Evolutionary conservation across 53 echinoderm and acorn worm species (phyloP).

Genomic region (Hippasteria phrygiana): DNA sequence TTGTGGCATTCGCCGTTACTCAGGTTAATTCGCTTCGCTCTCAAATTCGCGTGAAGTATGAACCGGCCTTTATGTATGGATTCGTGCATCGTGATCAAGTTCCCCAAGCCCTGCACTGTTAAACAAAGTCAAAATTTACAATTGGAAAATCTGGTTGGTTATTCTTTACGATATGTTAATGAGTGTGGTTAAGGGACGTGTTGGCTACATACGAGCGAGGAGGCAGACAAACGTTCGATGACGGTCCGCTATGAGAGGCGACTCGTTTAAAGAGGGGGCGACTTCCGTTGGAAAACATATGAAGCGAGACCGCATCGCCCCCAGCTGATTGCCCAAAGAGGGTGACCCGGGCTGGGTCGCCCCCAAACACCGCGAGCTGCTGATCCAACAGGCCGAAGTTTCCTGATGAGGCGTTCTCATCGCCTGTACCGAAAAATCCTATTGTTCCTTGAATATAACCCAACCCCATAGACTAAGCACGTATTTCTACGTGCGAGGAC

Average conservation of each 20-base stretch:
- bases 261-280: slow-evolving; percentile 47
- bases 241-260: slow-evolving; percentile 43
- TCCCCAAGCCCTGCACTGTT: too few relatives aligned
- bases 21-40: too few relatives aligned
- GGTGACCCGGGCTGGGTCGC: slow-evolving; percentile 70
- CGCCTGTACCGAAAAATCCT: slow-evolving; percentile 65
- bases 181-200: not conserved
- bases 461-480: too few relatives aligned
- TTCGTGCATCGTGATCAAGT: too few relatives aligned
- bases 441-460: too few relatives aligned
- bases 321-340: slow-evolving; percentile 68
- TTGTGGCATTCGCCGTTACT: too few relatives aligned
- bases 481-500: too few relatives aligned
- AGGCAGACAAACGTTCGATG: not conserved
- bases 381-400: slow-evolving; percentile 73
- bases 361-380: slow-evolving; percentile 70
- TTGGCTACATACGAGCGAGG: not conserved
- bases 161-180: too few relatives aligned
- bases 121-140: too few relatives aligned
- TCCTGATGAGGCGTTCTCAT: slow-evolving; percentile 52
- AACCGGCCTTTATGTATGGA: too few relatives aligned
- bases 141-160: too few relatives aligned
- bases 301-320: slow-evolving; percentile 36
- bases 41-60: too few relatives aligned
- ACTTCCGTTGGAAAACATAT: slow-evolving; percentile 36